A percentile compares a stretch with the other conserved stretches of the same genome.
These are phyloP conservation scores for Naso thynnoides DNA, from an alignment of 2,797 vertebrate genomes.

Conservation along the genomic window DNA sequence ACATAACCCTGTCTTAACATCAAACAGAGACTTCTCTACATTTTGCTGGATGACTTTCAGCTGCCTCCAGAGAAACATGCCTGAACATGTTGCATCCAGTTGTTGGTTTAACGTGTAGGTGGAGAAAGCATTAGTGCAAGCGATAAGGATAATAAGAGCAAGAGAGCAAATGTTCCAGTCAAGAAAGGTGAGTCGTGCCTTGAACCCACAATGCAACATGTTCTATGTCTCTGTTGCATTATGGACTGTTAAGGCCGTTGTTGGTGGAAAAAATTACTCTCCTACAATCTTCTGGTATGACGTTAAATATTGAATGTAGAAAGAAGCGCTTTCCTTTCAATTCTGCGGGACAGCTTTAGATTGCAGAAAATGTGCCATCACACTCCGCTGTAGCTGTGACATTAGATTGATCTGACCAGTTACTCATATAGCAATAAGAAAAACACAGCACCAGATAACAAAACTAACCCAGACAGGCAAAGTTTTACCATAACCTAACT, in stretches of 20 bases:
- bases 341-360: slow-evolving; percentile 5
- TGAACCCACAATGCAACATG: neutral
- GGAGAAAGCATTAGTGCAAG: slow-evolving; percentile 30
- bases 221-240: slow-evolving; percentile 7
- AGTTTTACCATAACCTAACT: slow-evolving; percentile 5
- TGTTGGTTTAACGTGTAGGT: slow-evolving; percentile 31
- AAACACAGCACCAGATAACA: neutral
- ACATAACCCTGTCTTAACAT: slow-evolving; percentile 30
- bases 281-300: neutral
- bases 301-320: neutral
- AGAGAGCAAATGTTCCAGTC: neutral
- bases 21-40: slow-evolving; percentile 33
- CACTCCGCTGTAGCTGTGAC: slow-evolving; percentile 2
- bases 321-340: neutral
- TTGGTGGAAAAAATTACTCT: neutral
- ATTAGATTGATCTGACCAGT: neutral
- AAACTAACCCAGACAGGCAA: neutral
- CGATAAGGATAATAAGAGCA: slow-evolving; percentile 13
- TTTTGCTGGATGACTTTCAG: slow-evolving; percentile 37
- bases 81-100: slow-evolving; percentile 55
- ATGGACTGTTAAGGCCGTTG: neutral
- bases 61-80: slow-evolving; percentile 32
- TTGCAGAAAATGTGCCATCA: neutral
- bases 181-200: slow-evolving; percentile 12
- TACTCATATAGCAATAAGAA: neutral